Evolutionary conservation across 2,113 vertebrate genomes (phyloP), one percentile per base, ranked within the genome.

Genomic region (Misgurnus anguillicaudatus): DNA sequence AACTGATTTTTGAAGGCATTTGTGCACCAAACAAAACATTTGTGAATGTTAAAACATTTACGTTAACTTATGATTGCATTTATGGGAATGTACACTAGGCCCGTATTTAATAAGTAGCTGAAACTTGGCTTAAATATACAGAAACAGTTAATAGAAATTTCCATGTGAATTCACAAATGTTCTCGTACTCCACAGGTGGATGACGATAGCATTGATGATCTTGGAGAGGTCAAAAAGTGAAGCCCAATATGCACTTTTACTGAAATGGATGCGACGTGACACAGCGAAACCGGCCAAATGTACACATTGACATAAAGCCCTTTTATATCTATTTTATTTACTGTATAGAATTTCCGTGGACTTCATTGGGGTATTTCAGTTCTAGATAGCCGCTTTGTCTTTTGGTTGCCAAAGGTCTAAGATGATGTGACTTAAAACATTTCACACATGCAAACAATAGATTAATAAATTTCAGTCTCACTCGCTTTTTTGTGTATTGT

Each of bases 191-290:
- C 82, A 10, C 51, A 99, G 98, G 98, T 99, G 90, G 98, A 99
- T 80, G 98, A 99, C 70, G 97, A 99, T 84, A 98, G 96, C 94
- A 98, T 99, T 3, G 97, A 99, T 83, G 97, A 99, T 86, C 94
- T 99, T 73, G 97, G 98, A 87, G 98, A 99, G 94, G 97, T 99
- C 13, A 99, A 99, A 93, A 98, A 99, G 92, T 99, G 93, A 98
- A 89, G 87, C 86, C 89, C 90, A 91, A 88, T 87, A 83, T 93
- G 92, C 92, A 90, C 95, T 93, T 95, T 94, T 93, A 94, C 92
- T 91, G 89, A 90, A 92, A 90, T 74, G 83, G 86, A 89, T 92
- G 92, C 86, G 86, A 92, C 90, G 86, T 90, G 93, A 92, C 92
- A 91, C 93, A 90, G 90, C 38, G 81, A 88, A 91, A 87, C 84